Conservation (phyloP, 2,888 invertebrate species). For the Ceratothoa steindachneri region DNA sequence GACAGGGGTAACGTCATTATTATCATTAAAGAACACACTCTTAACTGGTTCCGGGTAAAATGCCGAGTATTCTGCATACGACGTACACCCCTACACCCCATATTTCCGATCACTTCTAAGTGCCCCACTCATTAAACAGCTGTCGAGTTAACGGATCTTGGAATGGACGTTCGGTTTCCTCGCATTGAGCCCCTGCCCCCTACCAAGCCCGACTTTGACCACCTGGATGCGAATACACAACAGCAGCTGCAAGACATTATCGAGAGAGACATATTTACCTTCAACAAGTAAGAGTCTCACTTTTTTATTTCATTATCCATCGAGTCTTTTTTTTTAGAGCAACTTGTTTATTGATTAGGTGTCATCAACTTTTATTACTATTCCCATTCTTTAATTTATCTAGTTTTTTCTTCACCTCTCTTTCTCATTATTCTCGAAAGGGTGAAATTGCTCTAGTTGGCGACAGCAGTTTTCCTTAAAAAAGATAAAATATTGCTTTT, state of each 20-base stretch:
- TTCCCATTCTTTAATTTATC: constrained; percentile 21
- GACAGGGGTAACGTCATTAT: too few relatives aligned
- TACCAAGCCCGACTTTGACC: constrained; percentile 62
- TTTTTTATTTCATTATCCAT: constrained; percentile 2
- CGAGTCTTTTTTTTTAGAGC: background rate
- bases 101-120: constrained; percentile 64
- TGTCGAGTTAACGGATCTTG: constrained; percentile 63
- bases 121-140: constrained; percentile 52
- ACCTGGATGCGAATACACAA: constrained; percentile 76
- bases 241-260: constrained; percentile 67
- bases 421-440: too few relatives aligned
- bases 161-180: constrained; percentile 65
- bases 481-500: too few relatives aligned
- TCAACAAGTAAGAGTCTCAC: constrained; percentile 58
- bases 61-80: too few relatives aligned
- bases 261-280: constrained; percentile 71
- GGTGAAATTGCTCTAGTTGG: too few relatives aligned
- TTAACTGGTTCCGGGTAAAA: too few relatives aligned
- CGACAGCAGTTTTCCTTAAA: too few relatives aligned
- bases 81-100: constrained; percentile 71
- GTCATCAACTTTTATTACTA: too few relatives aligned
- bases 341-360: too few relatives aligned
- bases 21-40: too few relatives aligned
- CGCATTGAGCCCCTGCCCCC: constrained; percentile 54
- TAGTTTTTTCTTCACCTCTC: too few relatives aligned